Evolutionary conservation across 2,888 invertebrate genomes (phyloP), one percentile per base, ranked within the genome.

Genomic region (Torymus tubicola): DNA sequence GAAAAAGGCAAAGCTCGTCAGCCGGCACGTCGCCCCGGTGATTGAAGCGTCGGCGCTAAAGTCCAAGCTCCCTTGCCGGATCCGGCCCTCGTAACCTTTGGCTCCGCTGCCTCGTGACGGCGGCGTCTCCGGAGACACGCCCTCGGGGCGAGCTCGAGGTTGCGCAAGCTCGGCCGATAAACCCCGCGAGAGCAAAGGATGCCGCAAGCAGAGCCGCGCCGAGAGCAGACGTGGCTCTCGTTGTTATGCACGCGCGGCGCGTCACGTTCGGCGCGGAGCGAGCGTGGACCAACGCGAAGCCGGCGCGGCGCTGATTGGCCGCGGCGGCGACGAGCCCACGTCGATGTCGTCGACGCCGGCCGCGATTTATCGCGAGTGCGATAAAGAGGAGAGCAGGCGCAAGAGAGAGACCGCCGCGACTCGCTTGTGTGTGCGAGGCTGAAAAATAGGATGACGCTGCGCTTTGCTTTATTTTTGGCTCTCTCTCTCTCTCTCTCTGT

Each of bases 241-340:
- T 42, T 42, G 42, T 42, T 42, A 42, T 42, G 21, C 13, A 50
- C 16, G 57, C 65, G 57, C 31, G 24, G 31, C 63, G 42, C 42
- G 31, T 14, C 12, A 14, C 16, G 42, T 8, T 31, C 31, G 31
- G 31, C 31, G 31, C 31, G 21, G 16, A 14, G 55, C 58, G 31
- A 67, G n/a, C 67, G 63, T 79, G 73, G 73, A 73, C 73, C 78
- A 73, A 67, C 73, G 78, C 78, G 60, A 67, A 67, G 68, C 24
- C 50, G 50, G 31, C 65, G n/a, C 53, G 16, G 61, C 73, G 60
- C 21, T 52, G 68, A 73, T 79, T 73, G 78, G 73, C 31, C 63
- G 42, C 16, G 61, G 16, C 4, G 10, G 73, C 55, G 50, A 58
- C 77, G 77, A 79, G 78, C 78, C 78, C 73, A 79, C 78, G 24